Evolutionary conservation across 1,140 invertebrate species (phyloP).

Genomic region (Varroa destructor): DNA sequence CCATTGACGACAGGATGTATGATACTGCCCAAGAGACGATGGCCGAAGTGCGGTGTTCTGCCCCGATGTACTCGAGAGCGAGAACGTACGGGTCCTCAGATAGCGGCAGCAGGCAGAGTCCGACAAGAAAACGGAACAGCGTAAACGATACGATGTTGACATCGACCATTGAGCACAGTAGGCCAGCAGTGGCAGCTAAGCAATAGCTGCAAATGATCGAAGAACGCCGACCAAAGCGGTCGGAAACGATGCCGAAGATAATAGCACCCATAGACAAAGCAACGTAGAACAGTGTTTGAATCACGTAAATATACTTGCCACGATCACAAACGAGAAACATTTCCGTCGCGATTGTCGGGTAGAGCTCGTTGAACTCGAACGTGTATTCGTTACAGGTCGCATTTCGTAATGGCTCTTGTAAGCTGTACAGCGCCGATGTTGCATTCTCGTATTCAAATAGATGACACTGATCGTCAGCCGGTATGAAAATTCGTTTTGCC

Average conservation of each 20-base stretch:
- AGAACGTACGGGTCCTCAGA: constrained; percentile 31
- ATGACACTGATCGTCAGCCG: constrained; percentile 17
- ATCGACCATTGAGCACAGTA: constrained; percentile 28
- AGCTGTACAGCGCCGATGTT: constrained; percentile 12
- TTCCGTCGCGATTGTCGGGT: constrained; percentile 35
- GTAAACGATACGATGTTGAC: constrained; percentile 19
- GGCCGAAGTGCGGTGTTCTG: constrained; percentile 32
- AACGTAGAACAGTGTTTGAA: constrained; percentile 25
- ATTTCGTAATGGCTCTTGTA: neutral
- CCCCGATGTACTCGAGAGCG: constrained; percentile 35
- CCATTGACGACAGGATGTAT: constrained; percentile 34
- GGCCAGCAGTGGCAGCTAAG: constrained; percentile 32
- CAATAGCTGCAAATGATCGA: constrained; percentile 34
- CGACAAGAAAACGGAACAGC: constrained; percentile 22
- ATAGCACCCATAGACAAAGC: constrained; percentile 26
- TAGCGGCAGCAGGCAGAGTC: constrained; percentile 27
- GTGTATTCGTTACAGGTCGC: constrained; percentile 13
- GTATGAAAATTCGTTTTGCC: constrained; percentile 18
- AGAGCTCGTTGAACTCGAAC: constrained; percentile 34
- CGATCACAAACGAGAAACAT: constrained; percentile 27
- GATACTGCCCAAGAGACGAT: constrained; percentile 34
- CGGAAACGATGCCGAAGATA: constrained; percentile 6
- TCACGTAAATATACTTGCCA: constrained; percentile 13
- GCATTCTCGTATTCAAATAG: neutral
- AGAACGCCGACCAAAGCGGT: constrained; percentile 33